Conservation (phyloP, 2,113 vertebrate genomes). For the Daboia siamensis region DNA sequence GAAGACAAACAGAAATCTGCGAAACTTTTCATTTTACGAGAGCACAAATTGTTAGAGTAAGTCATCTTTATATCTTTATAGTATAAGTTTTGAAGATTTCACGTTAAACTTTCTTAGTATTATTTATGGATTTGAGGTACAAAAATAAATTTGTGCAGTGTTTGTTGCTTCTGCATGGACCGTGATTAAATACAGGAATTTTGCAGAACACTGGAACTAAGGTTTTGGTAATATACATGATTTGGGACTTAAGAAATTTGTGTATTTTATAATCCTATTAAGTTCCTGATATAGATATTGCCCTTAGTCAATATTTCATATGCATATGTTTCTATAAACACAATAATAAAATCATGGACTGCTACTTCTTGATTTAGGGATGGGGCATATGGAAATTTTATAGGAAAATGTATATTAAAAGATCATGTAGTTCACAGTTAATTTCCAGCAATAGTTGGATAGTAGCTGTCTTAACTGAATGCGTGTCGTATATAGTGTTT, state of each 20-base stretch:
- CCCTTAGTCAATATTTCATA: background rate
- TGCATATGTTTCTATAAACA: background rate
- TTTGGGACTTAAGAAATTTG: background rate
- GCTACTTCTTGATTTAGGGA: background rate
- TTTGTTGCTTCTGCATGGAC: background rate
- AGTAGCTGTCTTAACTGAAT: background rate
- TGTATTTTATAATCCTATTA: background rate
- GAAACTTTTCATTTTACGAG: slow-evolving; percentile 83
- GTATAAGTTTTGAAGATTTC: background rate
- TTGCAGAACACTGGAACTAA: background rate
- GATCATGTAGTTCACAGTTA: background rate
- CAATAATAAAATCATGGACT: background rate
- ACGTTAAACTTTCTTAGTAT: background rate
- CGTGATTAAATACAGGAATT: background rate
- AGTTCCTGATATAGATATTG: background rate
- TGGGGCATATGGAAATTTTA: background rate
- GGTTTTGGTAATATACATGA: background rate
- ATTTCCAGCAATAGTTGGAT: background rate
- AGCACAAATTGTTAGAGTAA: slow-evolving; percentile 79
- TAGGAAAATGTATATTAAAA: background rate
- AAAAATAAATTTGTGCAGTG: background rate
- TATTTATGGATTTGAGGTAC: background rate
- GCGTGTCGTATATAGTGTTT: background rate
- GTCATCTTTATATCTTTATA: slow-evolving; percentile 33
- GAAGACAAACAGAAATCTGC: slow-evolving; percentile 74